phyloP scores from a whole-genome alignment of 2,888 invertebrate species.

The Dolichopus griseipennis region DNA sequence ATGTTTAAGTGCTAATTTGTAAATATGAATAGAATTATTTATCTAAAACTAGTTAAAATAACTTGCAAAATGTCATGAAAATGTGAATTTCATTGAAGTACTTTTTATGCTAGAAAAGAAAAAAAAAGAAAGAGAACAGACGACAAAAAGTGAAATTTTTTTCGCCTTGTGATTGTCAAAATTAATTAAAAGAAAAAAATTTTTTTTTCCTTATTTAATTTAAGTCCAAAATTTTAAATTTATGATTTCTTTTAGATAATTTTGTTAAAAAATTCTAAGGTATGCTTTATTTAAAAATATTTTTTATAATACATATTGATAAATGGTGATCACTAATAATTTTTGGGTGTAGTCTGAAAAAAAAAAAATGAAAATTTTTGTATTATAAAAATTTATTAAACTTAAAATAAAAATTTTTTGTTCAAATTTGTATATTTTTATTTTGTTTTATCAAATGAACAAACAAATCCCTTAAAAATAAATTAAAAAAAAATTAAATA shows the following conservation, averaged over 20 bases:
- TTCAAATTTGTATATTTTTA: too few relatives aligned
- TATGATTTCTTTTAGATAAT: background rate
- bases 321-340: background rate
- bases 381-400: background rate
- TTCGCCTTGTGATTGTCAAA: conserved; percentile 6
- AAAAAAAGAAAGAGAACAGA: background rate
- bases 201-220: background rate
- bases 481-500: too few relatives aligned
- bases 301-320: background rate
- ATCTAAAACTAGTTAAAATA: background rate
- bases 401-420: background rate
- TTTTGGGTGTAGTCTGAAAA: background rate
- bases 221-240: background rate
- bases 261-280: background rate
- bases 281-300: background rate
- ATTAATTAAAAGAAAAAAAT: conserved; percentile 4
- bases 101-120: background rate
- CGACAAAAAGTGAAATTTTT: conserved; percentile 5
- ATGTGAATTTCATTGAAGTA: background rate
- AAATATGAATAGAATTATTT: background rate
- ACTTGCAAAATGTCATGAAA: background rate
- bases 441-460: too few relatives aligned
- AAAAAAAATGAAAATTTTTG: background rate
- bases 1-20: background rate
- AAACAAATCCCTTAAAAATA: background rate